Evolutionary conservation across 2,797 vertebrate species (phyloP).

Genomic region (Ara ararauna): DNA sequence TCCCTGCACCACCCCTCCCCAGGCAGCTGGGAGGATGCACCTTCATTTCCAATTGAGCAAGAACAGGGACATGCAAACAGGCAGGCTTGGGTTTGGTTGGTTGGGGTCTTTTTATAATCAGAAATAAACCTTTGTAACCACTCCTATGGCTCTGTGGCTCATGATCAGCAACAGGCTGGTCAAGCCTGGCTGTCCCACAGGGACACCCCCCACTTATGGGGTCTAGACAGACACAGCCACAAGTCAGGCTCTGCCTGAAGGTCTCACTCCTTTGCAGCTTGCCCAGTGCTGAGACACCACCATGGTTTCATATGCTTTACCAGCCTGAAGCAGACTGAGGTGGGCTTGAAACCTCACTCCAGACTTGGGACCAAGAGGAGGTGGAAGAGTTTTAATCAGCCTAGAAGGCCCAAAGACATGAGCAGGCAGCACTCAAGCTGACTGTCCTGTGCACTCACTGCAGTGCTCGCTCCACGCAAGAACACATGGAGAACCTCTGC

Average conservation of each 20-base stretch:
- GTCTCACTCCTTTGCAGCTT: background rate
- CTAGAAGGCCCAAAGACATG: background rate
- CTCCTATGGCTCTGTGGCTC: background rate
- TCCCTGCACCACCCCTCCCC: background rate
- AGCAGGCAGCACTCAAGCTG: background rate
- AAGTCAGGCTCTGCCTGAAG: background rate
- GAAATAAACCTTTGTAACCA: conserved; percentile 63
- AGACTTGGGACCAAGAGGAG: background rate
- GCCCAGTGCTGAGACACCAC: background rate
- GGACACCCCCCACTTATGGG: rapidly evolving
- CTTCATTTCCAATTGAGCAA: background rate
- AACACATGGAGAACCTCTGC: background rate
- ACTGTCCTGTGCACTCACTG: background rate
- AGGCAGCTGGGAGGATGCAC: background rate
- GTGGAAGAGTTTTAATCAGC: background rate
- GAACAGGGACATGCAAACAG: background rate
- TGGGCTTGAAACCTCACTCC: background rate
- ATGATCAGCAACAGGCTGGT: background rate
- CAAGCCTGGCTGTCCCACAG: background rate
- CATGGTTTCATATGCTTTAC: rapidly evolving
- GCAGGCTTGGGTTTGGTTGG: background rate
- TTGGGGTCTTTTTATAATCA: background rate
- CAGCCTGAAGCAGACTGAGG: background rate
- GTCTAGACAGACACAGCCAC: background rate
- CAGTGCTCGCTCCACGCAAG: background rate